Base-by-base conservation (phyloP, 2,888 invertebrate species). In the Eristalinus aeneus region DNA sequence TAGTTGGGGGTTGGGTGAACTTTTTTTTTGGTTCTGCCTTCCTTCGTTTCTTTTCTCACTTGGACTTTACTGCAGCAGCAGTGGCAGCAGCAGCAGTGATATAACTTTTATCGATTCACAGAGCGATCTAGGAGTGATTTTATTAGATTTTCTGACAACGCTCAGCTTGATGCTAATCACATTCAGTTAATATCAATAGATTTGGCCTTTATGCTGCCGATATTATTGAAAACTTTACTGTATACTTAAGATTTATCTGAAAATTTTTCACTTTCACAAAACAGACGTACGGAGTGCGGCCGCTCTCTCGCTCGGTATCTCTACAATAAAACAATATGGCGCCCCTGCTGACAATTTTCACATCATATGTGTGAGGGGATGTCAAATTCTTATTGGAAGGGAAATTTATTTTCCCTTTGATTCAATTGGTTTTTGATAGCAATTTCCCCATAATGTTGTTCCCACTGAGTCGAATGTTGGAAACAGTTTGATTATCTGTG, bases 321-420 rank as follows among this genome's bases (percentile, higher is more conserved):
- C 86, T 86, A 82, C 82, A 86, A 86, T 86, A 82, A 86, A 86
- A 77, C 82, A 86, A 86, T 82, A 86, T 86, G 86, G 86, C 86
- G 82, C 82, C 82, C 61, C 64, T 73, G 81, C 71, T 82, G 86
- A 73, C 73, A 82, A 78, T 82, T 86, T 82, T 77, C 77, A 72
- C 69, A 73, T 81, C 85, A 76, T 76, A 77, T 84, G 84, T 84
- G 61, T 53, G 46, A 54, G 71, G 85, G 80, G 80, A 68, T 74
- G 86, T 86, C 86, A 86, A 82, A 82, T 36, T 9, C 80, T 67
- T 68, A 22, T 20, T 84, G 76, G 60, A 68, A 73, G 27, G 60
- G 85, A 69, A 63, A 39, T 6, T 46, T 65, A 6, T 34, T 61
- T 61, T 54, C 8, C 22, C 34, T 53, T 72, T 68, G 31, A 53